phyloP scores from a whole-genome alignment of 2,888 invertebrate genomes.

The Cinara cedri region DNA sequence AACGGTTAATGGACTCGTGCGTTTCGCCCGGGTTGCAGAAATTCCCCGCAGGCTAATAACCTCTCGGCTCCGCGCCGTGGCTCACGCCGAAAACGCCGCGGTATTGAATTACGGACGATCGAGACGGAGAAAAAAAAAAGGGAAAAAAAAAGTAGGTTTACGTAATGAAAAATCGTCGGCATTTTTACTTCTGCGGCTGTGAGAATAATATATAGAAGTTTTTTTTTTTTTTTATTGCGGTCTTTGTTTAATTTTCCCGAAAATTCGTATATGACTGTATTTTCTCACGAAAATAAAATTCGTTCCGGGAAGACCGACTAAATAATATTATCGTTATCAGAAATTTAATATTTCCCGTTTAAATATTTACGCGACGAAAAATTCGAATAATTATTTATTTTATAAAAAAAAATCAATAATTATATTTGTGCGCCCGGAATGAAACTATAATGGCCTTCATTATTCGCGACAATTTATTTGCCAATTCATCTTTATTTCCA shows the following conservation, averaged over 20 bases:
- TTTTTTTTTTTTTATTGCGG: too few relatives aligned
- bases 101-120: not conserved
- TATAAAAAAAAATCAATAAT: conserved; percentile 31
- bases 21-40: conserved; percentile 39
- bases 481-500: not conserved
- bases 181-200: not conserved
- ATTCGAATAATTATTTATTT: not conserved
- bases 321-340: too few relatives aligned
- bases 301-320: too few relatives aligned
- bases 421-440: not conserved
- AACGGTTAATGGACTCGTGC: conserved; percentile 32
- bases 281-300: too few relatives aligned
- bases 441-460: conserved; percentile 45
- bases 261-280: too few relatives aligned
- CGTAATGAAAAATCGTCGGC: not conserved
- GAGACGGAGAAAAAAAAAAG: not conserved
- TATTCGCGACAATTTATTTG: conserved; percentile 34
- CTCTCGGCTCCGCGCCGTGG: conserved; percentile 1
- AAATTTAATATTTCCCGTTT: too few relatives aligned
- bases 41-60: conserved; percentile 30
- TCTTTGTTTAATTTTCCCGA: conserved; percentile 1
- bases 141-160: too few relatives aligned
- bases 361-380: too few relatives aligned
- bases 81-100: conserved; percentile 6
- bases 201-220: too few relatives aligned